These are phyloP conservation scores for Coleophora flavipennella DNA, from an alignment of 2,888 invertebrate species.

Conservation along the genomic window DNA sequence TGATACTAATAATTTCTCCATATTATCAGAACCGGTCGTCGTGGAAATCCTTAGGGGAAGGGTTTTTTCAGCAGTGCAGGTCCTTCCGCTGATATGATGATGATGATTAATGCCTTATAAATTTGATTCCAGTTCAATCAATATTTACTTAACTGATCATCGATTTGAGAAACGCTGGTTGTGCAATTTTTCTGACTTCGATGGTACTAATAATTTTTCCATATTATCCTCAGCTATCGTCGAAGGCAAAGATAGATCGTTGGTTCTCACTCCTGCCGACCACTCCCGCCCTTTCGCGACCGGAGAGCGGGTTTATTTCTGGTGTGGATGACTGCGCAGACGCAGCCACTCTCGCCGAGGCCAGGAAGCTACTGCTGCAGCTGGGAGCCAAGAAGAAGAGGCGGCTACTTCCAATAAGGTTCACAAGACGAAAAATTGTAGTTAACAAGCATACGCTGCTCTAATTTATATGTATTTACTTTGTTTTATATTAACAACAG, in stretches of 20 bases:
- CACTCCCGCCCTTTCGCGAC: slow-evolving; percentile 77
- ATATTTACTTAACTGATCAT: neutral
- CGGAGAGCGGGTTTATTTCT: slow-evolving; percentile 84
- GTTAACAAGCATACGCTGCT: slow-evolving; percentile 43
- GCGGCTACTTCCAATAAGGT: slow-evolving; percentile 77
- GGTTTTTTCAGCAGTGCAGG: too few relatives aligned
- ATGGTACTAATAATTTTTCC: neutral
- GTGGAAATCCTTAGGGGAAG: too few relatives aligned
- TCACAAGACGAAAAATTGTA: slow-evolving; percentile 82
- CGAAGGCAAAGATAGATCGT: slow-evolving; percentile 84
- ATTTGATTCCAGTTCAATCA: neutral
- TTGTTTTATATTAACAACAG: too few relatives aligned
- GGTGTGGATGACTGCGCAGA: slow-evolving; percentile 72
- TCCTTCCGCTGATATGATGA: too few relatives aligned
- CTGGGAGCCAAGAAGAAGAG: slow-evolving; percentile 80
- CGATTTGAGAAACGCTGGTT: slow-evolving; percentile 1
- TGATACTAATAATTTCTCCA: too few relatives aligned
- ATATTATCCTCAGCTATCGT: slow-evolving; percentile 73
- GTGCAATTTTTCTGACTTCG: slow-evolving; percentile 14
- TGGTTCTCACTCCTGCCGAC: slow-evolving; percentile 82
- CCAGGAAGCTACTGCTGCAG: slow-evolving; percentile 77
- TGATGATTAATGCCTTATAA: too few relatives aligned
- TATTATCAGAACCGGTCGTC: too few relatives aligned
- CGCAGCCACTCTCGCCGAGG: slow-evolving; percentile 76
- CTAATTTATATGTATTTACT: neutral